A percentile compares a stretch with the other conserved stretches of the same genome.
phyloP scores from a whole-genome alignment of 2,113 vertebrate species.

The Prinia subflava region DNA sequence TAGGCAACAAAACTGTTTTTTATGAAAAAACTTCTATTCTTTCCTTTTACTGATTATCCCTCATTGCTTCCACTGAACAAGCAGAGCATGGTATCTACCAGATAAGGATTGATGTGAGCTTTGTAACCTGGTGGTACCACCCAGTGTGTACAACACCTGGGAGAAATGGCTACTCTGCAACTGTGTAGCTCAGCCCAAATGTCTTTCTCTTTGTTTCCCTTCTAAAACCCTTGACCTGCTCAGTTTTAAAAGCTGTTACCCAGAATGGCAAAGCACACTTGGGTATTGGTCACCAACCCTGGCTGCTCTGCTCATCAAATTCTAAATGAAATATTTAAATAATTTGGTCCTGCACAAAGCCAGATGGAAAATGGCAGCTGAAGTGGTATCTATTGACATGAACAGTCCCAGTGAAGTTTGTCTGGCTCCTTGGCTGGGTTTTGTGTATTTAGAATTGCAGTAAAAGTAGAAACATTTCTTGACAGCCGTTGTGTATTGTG shows the following conservation, averaged over 20 bases:
- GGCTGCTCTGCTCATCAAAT: not conserved
- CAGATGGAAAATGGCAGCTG: not conserved
- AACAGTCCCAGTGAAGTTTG: not conserved
- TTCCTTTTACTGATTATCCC: not conserved
- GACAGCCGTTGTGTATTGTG: not conserved
- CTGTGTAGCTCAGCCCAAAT: not conserved
- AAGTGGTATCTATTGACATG: not conserved
- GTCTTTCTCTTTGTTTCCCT: not conserved
- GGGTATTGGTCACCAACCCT: not conserved
- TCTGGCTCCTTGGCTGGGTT: not conserved
- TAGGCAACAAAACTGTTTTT: not conserved
- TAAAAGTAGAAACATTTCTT: conserved; percentile 7
- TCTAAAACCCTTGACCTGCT: not conserved
- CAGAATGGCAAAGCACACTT: not conserved
- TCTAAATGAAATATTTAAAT: not conserved
- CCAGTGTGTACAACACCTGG: not conserved
- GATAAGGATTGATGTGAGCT: not conserved
- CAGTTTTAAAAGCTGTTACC: not conserved
- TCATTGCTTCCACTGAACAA: not conserved
- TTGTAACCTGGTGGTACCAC: not conserved
- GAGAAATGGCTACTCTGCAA: not conserved
- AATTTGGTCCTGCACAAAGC: not conserved
- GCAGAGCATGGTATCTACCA: not conserved
- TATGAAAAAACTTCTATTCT: not conserved
- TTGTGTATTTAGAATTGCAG: conserved; percentile 22